A percentile compares a stretch with the other conserved stretches of the same genome.
phyloP scores from a whole-genome alignment of 2,888 invertebrate species.

The Hedya salicella region DNA sequence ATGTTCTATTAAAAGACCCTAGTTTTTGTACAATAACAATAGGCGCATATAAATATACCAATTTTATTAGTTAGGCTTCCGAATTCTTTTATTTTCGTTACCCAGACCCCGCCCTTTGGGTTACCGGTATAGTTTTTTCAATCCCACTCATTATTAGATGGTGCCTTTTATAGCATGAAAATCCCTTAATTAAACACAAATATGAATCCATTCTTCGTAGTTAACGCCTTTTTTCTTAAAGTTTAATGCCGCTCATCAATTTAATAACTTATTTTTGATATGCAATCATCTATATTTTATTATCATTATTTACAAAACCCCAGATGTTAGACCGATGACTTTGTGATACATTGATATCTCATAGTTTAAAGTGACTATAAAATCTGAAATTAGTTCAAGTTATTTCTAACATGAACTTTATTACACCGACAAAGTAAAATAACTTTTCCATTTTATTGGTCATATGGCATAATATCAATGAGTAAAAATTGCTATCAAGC shows the following conservation, averaged over 20 bases:
- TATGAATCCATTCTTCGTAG: slow-evolving; percentile 71
- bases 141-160: slow-evolving; percentile 57
- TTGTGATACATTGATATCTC: slow-evolving; percentile 27
- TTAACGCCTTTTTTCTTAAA: slow-evolving; percentile 76
- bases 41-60: neutral
- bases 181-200: slow-evolving; percentile 80
- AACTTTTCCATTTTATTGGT: slow-evolving; percentile 49
- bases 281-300: slow-evolving; percentile 65
- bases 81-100: slow-evolving; percentile 54
- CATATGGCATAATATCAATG: slow-evolving; percentile 44
- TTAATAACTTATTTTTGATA: slow-evolving; percentile 73
- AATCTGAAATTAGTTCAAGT: slow-evolving; percentile 15
- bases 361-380: slow-evolving; percentile 8
- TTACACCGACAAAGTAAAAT: slow-evolving; percentile 48
- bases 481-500: slow-evolving; percentile 51
- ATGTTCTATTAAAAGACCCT: neutral
- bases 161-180: slow-evolving; percentile 76
- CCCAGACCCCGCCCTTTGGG: slow-evolving; percentile 47
- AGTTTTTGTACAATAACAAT: neutral
- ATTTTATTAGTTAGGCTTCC: slow-evolving; percentile 53
- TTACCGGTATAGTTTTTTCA: slow-evolving; percentile 48
- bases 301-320: slow-evolving; percentile 15
- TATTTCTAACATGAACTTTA: slow-evolving; percentile 26
- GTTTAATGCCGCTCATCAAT: slow-evolving; percentile 76
- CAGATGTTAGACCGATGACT: slow-evolving; percentile 18